Evolutionary conservation across 2,888 invertebrate genomes (phyloP).

Genomic region (Marasmarcha lunaedactyla): DNA sequence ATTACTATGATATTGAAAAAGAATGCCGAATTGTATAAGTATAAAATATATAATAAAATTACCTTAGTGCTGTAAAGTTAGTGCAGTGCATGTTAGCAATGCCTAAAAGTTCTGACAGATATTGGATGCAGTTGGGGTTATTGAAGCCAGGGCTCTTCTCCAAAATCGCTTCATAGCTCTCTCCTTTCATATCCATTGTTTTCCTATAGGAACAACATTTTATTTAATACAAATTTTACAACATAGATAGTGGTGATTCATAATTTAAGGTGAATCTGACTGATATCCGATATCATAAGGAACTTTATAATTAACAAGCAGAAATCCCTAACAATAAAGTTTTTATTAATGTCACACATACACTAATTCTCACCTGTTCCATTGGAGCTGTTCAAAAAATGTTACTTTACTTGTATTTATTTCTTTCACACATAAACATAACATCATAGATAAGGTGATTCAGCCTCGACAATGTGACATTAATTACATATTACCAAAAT

Average conservation of each 20-base stretch:
- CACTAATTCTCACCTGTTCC: constrained; percentile 65
- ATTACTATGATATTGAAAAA: constrained; percentile 5
- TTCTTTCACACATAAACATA: constrained; percentile 62
- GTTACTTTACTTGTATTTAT: constrained; percentile 60
- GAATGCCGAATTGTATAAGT: not conserved
- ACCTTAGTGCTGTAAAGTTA: constrained; percentile 79
- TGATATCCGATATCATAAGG: no score
- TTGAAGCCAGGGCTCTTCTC: constrained; percentile 87
- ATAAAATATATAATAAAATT: constrained; percentile 21
- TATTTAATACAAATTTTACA: constrained; percentile 14
- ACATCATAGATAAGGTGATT: constrained; percentile 61
- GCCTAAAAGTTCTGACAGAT: constrained; percentile 81
- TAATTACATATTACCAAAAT: constrained; percentile 50
- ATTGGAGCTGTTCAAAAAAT: constrained; percentile 67
- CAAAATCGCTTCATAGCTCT: constrained; percentile 84
- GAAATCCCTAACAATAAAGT: constrained; percentile 15
- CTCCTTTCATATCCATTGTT: constrained; percentile 83
- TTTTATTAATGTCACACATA: constrained; percentile 53
- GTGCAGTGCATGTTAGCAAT: constrained; percentile 77
- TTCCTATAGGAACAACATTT: constrained; percentile 66
- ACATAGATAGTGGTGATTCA: no score
- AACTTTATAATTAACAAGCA: not conserved
- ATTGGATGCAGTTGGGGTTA: constrained; percentile 90
- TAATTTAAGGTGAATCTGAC: not conserved
- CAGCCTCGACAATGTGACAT: constrained; percentile 59